Conservation (phyloP, 2,113 vertebrate genomes). For the Calonectris borealis region DNA sequence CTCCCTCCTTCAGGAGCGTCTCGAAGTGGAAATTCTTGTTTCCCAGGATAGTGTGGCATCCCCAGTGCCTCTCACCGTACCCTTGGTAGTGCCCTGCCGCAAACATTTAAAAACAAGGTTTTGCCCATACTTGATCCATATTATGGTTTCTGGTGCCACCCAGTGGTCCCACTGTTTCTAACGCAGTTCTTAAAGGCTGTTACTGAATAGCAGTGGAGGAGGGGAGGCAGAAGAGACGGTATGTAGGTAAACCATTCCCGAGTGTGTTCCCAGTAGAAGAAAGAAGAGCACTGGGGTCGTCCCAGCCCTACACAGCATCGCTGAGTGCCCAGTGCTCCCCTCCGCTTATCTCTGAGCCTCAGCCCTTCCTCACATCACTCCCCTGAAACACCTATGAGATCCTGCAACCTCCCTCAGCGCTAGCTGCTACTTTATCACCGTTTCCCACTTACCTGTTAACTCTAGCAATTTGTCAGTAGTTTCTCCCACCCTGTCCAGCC, state of each 20-base stretch:
- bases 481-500: background rate
- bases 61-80: background rate
- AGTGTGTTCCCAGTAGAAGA: background rate
- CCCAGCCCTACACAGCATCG: background rate
- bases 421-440: no score
- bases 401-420: background rate
- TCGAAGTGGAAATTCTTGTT: background rate
- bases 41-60: background rate
- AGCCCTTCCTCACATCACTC: background rate
- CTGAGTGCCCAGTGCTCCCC: background rate
- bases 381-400: background rate
- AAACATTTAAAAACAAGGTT: no score
- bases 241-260: rapidly evolving
- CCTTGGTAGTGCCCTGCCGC: no score
- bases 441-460: no score
- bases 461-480: background rate
- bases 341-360: background rate
- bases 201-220: background rate
- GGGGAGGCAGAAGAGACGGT: rapidly evolving
- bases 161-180: background rate
- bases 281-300: background rate
- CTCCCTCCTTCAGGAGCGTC: rapidly evolving
- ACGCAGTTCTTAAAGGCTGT: background rate
- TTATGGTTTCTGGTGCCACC: slow-evolving; percentile 20
- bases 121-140: background rate